phyloP scores from a whole-genome alignment of 2,888 invertebrate genomes.

The Cheilosia pagana region DNA sequence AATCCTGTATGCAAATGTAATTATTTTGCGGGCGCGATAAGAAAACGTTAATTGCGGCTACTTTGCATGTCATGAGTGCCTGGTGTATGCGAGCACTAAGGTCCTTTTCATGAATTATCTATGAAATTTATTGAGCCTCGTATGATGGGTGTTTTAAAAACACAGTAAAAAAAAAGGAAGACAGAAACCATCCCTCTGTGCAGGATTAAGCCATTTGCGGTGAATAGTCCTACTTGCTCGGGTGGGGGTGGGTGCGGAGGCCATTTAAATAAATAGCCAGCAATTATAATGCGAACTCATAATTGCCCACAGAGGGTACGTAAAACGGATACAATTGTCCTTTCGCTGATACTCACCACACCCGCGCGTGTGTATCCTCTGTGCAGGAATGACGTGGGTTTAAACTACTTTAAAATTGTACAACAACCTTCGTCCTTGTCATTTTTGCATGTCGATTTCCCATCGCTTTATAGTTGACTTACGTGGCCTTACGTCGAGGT shows the following conservation, averaged over 20 bases:
- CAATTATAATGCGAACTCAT: slow-evolving; percentile 64
- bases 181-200: slow-evolving; percentile 19
- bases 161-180: too few relatives aligned
- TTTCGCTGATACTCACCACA: not conserved
- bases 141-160: not conserved
- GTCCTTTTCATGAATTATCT: slow-evolving; percentile 66
- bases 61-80: slow-evolving; percentile 68
- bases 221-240: slow-evolving; percentile 35
- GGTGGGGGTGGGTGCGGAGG: slow-evolving; percentile 29
- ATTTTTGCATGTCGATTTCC: slow-evolving; percentile 48
- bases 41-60: slow-evolving; percentile 71
- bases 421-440: slow-evolving; percentile 43
- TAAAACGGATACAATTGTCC: slow-evolving; percentile 39
- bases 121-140: slow-evolving; percentile 59
- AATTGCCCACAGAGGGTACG: slow-evolving; percentile 63
- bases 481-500: slow-evolving; percentile 52
- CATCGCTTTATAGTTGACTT: slow-evolving; percentile 24
- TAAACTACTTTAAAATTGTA: not conserved
- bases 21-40: slow-evolving; percentile 72
- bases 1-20: slow-evolving; percentile 73
- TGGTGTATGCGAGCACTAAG: not conserved
- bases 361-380: not conserved
- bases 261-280: slow-evolving; percentile 64
- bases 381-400: slow-evolving; percentile 7
- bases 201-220: slow-evolving; percentile 66